Conservation (phyloP, 1,140 invertebrate species). For the Tetramorium alpestre region DNA sequence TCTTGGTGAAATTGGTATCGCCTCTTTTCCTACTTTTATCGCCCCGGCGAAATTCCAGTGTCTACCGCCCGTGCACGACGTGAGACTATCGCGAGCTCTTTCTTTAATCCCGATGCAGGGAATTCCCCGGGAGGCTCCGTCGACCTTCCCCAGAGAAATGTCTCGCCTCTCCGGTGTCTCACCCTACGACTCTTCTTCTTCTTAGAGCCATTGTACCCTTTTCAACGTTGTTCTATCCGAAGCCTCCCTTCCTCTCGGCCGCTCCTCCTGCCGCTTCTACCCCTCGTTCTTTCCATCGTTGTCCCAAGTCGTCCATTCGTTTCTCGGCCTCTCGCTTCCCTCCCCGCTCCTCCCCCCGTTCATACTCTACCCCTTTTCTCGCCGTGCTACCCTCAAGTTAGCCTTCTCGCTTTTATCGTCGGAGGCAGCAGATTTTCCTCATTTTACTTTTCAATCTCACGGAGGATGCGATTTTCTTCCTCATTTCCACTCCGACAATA, state of each 20-base stretch:
- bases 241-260: neutral
- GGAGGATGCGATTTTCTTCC: constrained; percentile 80
- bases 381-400: constrained; percentile 46
- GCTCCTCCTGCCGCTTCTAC: neutral
- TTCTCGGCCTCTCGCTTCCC: constrained; percentile 13
- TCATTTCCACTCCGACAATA: constrained; percentile 81
- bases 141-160: constrained; percentile 64
- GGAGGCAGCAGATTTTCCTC: constrained; percentile 66
- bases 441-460: constrained; percentile 81
- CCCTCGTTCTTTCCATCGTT: constrained; percentile 24
- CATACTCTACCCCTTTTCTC: constrained; percentile 12
- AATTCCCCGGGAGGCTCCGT: constrained; percentile 57
- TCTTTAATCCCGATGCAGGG: constrained; percentile 66
- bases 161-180: constrained; percentile 48
- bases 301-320: constrained; percentile 55
- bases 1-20: constrained; percentile 68
- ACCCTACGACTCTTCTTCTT: constrained; percentile 52
- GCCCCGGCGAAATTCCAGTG: constrained; percentile 60
- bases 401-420: constrained; percentile 63
- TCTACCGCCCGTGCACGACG: constrained; percentile 50
- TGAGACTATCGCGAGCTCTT: constrained; percentile 46
- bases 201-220: constrained; percentile 50
- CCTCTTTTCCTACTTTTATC: constrained; percentile 51
- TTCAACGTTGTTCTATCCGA: constrained; percentile 32
- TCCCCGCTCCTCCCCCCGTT: neutral